These are phyloP conservation scores for Willowsia nigromaculata DNA, from an alignment of 2,888 invertebrate genomes.

Conservation along the genomic window DNA sequence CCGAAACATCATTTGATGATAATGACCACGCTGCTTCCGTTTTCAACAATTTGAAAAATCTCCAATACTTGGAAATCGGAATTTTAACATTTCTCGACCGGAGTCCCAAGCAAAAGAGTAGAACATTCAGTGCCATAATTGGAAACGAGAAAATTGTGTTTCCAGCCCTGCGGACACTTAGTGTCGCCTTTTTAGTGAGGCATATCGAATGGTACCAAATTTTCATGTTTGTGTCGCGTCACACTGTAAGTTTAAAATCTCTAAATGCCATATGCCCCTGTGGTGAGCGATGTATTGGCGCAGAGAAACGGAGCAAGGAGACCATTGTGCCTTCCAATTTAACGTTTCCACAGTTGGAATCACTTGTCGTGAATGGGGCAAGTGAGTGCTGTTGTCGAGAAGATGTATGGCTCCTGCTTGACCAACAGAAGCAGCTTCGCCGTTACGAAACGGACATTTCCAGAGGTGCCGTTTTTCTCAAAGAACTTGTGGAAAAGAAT, in stretches of 20 bases:
- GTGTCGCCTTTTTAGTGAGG: constrained; percentile 58
- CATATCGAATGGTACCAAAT: constrained; percentile 69
- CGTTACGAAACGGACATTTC: constrained; percentile 57
- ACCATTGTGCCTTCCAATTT: neutral
- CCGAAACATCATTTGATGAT: constrained; percentile 66
- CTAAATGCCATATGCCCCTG: constrained; percentile 47
- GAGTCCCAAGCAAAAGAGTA: constrained; percentile 41
- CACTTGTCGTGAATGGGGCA: constrained; percentile 26
- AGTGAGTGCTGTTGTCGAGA: constrained; percentile 43
- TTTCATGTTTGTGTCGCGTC: constrained; percentile 62
- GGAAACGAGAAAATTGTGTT: constrained; percentile 60
- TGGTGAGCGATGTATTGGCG: constrained; percentile 15
- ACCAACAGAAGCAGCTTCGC: constrained; percentile 32
- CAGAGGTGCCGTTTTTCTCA: constrained; percentile 29
- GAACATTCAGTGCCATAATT: constrained; percentile 69
- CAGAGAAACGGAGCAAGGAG: constrained; percentile 1
- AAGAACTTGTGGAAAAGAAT: constrained; percentile 51
- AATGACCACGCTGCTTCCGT: constrained; percentile 34
- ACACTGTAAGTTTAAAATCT: constrained; percentile 53
- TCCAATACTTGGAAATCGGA: constrained; percentile 74
- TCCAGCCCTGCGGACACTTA: constrained; percentile 48
- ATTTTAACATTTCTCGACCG: constrained; percentile 70
- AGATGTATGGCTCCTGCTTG: constrained; percentile 42
- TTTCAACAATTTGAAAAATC: constrained; percentile 64
- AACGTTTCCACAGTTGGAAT: constrained; percentile 35